Percentiles rank a stretch among this genome's conserved stretches.
phyloP scores from a whole-genome alignment of 2,797 vertebrate species.

The Lepus oiostolus region DNA sequence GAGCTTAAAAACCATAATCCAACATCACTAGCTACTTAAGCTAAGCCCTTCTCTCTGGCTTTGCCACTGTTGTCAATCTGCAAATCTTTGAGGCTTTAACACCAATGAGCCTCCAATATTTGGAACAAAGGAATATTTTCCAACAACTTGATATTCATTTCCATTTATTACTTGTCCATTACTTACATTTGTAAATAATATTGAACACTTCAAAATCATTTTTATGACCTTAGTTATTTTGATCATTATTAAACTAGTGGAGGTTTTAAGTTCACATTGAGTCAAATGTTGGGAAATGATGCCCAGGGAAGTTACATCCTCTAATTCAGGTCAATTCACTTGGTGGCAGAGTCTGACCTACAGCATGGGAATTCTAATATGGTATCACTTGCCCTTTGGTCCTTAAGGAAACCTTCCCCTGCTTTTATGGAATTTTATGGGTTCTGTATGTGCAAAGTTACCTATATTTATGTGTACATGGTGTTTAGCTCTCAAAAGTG shows the following conservation, averaged over 20 bases:
- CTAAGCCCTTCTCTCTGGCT: background rate
- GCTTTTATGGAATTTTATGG: background rate
- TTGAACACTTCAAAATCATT: slow-evolving; percentile 35
- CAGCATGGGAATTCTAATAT: background rate
- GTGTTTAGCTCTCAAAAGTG: slow-evolving; percentile 33
- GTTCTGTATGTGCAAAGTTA: slow-evolving; percentile 16
- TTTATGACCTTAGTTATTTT: slow-evolving; percentile 49
- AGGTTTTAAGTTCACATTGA: background rate
- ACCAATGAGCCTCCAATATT: background rate
- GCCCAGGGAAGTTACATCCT: background rate
- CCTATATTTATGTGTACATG: background rate
- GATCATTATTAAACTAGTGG: slow-evolving; percentile 33
- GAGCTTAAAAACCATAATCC: slow-evolving; percentile 15
- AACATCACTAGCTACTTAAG: background rate
- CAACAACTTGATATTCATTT: slow-evolving; percentile 19
- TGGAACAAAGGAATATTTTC: slow-evolving; percentile 47
- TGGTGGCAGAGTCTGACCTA: slow-evolving; percentile 9
- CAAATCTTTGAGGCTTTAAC: slow-evolving; percentile 1
- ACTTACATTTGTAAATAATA: background rate
- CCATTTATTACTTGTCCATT: slow-evolving; percentile 43
- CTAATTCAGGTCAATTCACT: background rate
- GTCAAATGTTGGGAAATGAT: background rate
- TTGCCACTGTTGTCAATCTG: background rate
- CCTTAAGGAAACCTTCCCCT: background rate
- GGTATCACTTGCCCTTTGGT: background rate